Conservation (phyloP, 2,888 invertebrate genomes). For the Melanotus villosus region DNA sequence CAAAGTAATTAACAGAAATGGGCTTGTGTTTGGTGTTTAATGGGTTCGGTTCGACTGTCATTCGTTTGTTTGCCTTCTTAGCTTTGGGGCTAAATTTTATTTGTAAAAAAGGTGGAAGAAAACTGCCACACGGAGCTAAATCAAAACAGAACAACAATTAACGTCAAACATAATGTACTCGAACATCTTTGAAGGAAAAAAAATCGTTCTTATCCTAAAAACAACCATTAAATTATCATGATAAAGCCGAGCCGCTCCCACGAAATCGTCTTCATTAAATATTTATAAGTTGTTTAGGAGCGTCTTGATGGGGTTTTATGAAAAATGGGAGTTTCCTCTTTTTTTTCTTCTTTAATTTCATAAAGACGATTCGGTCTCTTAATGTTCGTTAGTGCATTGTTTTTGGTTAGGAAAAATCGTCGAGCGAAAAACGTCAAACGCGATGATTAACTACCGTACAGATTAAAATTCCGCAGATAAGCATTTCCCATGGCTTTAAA, state of each 20-base stretch:
- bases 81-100: too few relatives aligned
- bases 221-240: conserved; percentile 64
- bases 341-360: conserved; percentile 17
- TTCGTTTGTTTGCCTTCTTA: too few relatives aligned
- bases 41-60: too few relatives aligned
- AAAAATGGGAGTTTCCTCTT: conserved; percentile 45
- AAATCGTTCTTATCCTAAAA: conserved; percentile 54
- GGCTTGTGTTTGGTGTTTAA: too few relatives aligned
- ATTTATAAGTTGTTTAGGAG: conserved; percentile 60
- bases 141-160: conserved; percentile 33
- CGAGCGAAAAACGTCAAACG: too few relatives aligned
- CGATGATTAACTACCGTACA: background rate
- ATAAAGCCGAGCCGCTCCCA: conserved; percentile 59
- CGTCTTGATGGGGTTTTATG: conserved; percentile 35
- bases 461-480: conserved; percentile 23
- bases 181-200: conserved; percentile 29
- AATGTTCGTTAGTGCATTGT: too few relatives aligned
- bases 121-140: conserved; percentile 30
- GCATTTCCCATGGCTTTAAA: conserved; percentile 35
- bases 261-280: conserved; percentile 61
- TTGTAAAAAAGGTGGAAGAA: too few relatives aligned
- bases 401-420: too few relatives aligned
- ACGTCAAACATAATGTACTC: conserved; percentile 36
- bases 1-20: too few relatives aligned
- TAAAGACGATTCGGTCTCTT: too few relatives aligned